Evolutionary conservation across 1,140 invertebrate species (phyloP), one percentile per base, ranked within the genome.

Genomic region (Metaphire vulgaris): DNA sequence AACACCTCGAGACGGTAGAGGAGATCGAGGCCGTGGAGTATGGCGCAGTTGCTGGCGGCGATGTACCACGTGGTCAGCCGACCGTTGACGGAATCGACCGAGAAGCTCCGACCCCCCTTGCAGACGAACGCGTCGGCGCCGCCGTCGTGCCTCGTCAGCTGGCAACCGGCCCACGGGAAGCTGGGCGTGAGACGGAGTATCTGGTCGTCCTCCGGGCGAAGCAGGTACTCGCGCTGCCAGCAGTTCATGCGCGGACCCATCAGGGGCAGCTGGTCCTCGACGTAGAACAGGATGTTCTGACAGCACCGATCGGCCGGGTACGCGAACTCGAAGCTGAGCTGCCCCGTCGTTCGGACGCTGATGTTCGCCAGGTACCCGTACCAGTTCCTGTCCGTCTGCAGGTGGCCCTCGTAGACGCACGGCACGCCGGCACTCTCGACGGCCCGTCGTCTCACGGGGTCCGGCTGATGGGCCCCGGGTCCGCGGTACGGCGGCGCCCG

Each of bases 121-220:
- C 75, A 76, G 32, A 72, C 69, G 70, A 74, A 76, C 1, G 31
- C 30, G 32, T 74, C 29, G n/a, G n/a, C n/a, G n/a, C 6, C 31
- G 56, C 28, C 64, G 21, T 74, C 71, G 34, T 73, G 31, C 31
- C n/a, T 73, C 12, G 41, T 66, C 29, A 74, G 26, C 21, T 73
- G 75, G 33, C 75, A 76, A 21, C 75, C 75, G 16, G 75, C 74
- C 75, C 75, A 76, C 1, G 71, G 26, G 29, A 76, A 76, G 29
- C 69, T 65, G 1, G 75, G 75, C 0, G 75, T 76, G n/a, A 76
- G 41, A 28, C 75, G 69, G 1, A 76, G 65, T 0, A 76, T 76
- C 32, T 76, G 75, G 41, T 76, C 75, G 16, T 76, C 69, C 31
- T 76, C 75, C 1, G 75, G 69, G 32, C 21, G 30, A n/a, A 76